A percentile compares a stretch with the other conserved stretches of the same genome.
Evolutionary conservation across 2,113 vertebrate species (phyloP).

Genomic region (Callipepla californica): DNA sequence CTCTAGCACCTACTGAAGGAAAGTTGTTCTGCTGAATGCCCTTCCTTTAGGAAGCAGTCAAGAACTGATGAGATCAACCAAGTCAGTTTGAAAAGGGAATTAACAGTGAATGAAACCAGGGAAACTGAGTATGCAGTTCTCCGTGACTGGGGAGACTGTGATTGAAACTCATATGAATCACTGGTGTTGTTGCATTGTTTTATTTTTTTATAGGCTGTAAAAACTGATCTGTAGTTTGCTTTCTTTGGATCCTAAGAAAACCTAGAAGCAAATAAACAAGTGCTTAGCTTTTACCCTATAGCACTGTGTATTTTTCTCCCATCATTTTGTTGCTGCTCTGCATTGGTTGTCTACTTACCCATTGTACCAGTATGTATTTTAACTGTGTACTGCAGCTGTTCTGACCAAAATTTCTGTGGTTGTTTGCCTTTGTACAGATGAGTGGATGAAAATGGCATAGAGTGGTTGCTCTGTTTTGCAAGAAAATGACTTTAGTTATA

Average conservation of each 20-base stretch:
- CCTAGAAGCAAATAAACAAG: too few species aligned
- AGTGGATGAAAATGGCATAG: not conserved
- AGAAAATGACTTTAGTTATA: not conserved
- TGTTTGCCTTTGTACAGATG: not conserved
- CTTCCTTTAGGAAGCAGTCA: not conserved
- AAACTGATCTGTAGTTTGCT: not conserved
- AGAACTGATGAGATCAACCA: conserved; percentile 11
- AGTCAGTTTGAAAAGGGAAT: conserved; percentile 21
- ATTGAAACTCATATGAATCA: not conserved
- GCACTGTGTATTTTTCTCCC: not conserved
- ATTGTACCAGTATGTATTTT: not conserved
- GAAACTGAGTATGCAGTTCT: conserved; percentile 30
- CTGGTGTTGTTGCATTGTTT: not conserved
- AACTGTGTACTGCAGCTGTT: not conserved
- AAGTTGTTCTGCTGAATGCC: not conserved
- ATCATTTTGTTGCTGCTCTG: not conserved
- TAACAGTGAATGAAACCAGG: not conserved
- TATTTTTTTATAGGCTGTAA: not conserved
- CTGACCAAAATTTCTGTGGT: not conserved
- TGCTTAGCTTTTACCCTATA: too few species aligned
- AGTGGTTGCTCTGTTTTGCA: not conserved
- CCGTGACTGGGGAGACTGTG: not conserved
- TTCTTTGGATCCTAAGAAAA: not conserved
- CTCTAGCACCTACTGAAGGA: not conserved
- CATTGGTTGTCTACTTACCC: not conserved